Percentiles rank a stretch among this genome's conserved stretches.
These are phyloP conservation scores for Athene noctua DNA, from an alignment of 2,113 vertebrate species.

Conservation along the genomic window DNA sequence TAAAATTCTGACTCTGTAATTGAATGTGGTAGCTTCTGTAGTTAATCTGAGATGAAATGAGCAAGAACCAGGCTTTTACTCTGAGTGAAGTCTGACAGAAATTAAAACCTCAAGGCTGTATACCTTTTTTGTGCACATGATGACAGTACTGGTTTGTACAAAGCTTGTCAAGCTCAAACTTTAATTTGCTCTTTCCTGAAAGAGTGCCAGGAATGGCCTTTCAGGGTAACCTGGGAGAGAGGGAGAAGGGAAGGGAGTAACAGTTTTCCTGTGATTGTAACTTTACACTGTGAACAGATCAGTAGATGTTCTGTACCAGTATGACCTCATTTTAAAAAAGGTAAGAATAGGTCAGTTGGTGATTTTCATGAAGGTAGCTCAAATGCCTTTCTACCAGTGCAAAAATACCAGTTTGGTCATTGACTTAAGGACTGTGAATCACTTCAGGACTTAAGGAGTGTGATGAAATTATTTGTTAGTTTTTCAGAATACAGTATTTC, in stretches of 20 bases:
- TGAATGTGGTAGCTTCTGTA: neutral
- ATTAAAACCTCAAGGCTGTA: neutral
- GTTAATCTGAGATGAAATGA: neutral
- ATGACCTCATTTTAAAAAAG: neutral
- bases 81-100: neutral
- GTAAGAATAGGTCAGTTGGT: neutral
- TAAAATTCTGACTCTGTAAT: neutral
- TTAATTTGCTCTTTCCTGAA: neutral
- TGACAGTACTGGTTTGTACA: neutral
- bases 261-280: neutral
- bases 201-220: neutral
- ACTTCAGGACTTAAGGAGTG: neutral
- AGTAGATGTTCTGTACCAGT: neutral
- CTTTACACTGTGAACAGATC: neutral
- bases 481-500: neutral
- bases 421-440: neutral
- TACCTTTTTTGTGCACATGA: neutral
- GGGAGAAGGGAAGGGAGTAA: neutral
- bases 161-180: neutral
- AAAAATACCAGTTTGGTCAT: neutral
- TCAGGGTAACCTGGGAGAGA: neutral
- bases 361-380: neutral
- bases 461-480: neutral
- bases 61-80: neutral
- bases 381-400: neutral